Evolutionary conservation across 2,113 vertebrate species (phyloP).

Genomic region (Corydoras sp.): DNA sequence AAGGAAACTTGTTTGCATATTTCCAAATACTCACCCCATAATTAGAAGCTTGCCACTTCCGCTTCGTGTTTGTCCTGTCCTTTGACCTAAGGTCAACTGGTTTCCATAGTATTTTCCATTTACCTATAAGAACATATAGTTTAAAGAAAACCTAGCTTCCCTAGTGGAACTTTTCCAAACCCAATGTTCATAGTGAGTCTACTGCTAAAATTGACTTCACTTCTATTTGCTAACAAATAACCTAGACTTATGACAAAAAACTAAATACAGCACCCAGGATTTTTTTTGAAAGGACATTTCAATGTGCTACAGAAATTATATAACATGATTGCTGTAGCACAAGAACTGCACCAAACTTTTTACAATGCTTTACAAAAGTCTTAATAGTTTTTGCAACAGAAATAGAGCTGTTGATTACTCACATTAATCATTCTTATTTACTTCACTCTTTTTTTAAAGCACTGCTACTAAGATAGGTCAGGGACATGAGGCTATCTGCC

Average conservation of each 20-base stretch:
- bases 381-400: too few species aligned
- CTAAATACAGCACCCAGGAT: too few species aligned
- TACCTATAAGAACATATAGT: constrained; percentile 39
- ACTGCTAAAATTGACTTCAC: not conserved
- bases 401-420: too few species aligned
- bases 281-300: too few species aligned
- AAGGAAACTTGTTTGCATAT: constrained; percentile 34
- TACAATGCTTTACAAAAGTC: too few species aligned
- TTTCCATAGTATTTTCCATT: not conserved
- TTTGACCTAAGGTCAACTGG: not conserved
- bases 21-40: constrained; percentile 33
- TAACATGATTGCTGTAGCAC: too few species aligned
- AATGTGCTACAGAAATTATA: too few species aligned
- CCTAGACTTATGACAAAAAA: too few species aligned
- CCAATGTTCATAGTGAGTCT: not conserved
- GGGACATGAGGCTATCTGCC: not conserved
- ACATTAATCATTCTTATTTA: too few species aligned
- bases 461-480: not conserved
- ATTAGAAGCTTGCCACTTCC: constrained; percentile 33
- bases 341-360: too few species aligned
- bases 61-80: not conserved
- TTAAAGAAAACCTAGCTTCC: constrained; percentile 27
- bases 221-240: too few species aligned
- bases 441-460: not conserved
- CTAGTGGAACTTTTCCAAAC: constrained; percentile 33